A percentile compares a stretch with the other conserved stretches of the same genome.
These are phyloP conservation scores for Eulemur mongoz DNA, from an alignment of 2,797 vertebrate genomes.

Conservation along the genomic window DNA sequence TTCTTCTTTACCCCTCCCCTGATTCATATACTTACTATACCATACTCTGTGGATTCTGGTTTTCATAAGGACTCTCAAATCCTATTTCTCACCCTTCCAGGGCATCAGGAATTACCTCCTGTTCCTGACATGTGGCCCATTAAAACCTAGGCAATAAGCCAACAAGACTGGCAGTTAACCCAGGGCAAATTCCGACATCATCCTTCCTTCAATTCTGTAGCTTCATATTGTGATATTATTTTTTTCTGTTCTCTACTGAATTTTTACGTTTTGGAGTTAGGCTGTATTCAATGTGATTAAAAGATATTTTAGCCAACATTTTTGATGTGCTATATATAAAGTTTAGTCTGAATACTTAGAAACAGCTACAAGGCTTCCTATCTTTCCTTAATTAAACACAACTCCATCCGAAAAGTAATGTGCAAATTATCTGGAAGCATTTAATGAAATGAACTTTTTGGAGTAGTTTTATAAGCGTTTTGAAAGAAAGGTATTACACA, in stretches of 20 bases:
- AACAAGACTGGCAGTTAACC: slow-evolving; percentile 12
- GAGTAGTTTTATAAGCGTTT: neutral
- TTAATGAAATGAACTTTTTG: neutral
- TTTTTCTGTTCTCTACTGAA: neutral
- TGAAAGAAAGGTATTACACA: neutral
- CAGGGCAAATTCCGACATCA: slow-evolving; percentile 30
- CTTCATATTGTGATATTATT: neutral
- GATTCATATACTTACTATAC: neutral
- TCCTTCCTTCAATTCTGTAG: slow-evolving; percentile 9
- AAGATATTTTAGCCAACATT: neutral
- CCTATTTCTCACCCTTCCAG: slow-evolving; percentile 55
- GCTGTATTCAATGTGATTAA: neutral
- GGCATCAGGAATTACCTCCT: slow-evolving; percentile 22
- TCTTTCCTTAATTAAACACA: neutral
- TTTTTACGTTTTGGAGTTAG: slow-evolving; percentile 12
- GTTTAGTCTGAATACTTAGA: neutral
- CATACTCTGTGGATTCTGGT: neutral
- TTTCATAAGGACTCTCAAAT: slow-evolving; percentile 27
- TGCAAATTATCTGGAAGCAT: neutral
- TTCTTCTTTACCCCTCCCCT: too few species aligned
- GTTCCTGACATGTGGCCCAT: slow-evolving; percentile 62
- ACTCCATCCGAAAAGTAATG: neutral
- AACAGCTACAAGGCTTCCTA: neutral
- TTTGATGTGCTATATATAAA: neutral
- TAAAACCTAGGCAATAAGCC: slow-evolving; percentile 15